A percentile compares a stretch with the other conserved stretches of the same genome.
Conservation (phyloP, 2,113 vertebrate species). For the Elanus axillaris region DNA sequence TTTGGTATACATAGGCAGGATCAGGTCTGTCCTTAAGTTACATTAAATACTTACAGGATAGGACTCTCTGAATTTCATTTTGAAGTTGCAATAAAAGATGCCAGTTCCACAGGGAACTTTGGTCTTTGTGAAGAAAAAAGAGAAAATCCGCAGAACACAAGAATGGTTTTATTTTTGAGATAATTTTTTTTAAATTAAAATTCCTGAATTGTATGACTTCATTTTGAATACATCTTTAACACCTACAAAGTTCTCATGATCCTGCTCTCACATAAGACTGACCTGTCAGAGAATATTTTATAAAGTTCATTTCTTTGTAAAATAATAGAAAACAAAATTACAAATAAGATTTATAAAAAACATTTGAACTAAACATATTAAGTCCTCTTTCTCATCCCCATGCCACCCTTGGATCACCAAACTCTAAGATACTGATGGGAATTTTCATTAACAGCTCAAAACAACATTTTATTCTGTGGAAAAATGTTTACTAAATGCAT, state of each 20-base stretch:
- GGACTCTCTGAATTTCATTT: not conserved
- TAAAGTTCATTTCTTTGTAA: not conserved
- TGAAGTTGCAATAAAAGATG: not conserved
- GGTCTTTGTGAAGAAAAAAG: not conserved
- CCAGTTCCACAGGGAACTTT: not conserved
- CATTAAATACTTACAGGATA: not conserved
- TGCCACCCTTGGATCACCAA: not conserved
- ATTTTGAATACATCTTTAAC: not conserved
- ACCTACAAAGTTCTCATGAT: not conserved
- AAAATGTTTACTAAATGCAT: not conserved
- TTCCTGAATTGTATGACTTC: not conserved
- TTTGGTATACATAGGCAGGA: not conserved
- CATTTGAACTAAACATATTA: not conserved
- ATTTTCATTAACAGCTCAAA: not conserved
- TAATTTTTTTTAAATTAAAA: not conserved
- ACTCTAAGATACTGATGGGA: not conserved
- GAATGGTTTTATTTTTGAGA: not conserved
- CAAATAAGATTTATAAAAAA: not conserved
- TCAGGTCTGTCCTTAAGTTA: not conserved
- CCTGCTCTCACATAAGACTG: not conserved
- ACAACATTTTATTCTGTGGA: not conserved
- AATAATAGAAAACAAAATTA: not conserved
- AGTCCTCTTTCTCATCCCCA: not conserved
- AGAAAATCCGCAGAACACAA: not conserved
- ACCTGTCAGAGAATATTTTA: not conserved